These are phyloP conservation scores for Andricus curvator DNA, from an alignment of 2,888 invertebrate species.

Conservation along the genomic window DNA sequence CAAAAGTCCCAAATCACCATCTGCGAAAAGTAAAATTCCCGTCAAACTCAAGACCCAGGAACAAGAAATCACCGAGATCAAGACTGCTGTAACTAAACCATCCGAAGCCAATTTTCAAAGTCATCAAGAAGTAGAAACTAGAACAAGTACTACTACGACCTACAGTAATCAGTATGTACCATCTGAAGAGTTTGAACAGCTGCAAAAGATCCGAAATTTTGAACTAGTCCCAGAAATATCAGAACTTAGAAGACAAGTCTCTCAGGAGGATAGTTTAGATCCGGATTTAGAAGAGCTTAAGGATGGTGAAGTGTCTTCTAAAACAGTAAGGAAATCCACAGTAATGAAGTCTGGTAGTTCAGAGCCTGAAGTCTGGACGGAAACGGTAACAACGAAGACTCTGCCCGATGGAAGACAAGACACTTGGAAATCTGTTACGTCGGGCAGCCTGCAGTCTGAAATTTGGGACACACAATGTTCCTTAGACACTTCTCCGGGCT, in stretches of 20 bases:
- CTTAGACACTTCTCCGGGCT: conserved; percentile 73
- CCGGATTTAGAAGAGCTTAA: conserved; percentile 54
- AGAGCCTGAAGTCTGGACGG: conserved; percentile 48
- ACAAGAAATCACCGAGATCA: conserved; percentile 43
- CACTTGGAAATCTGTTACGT: conserved; percentile 63
- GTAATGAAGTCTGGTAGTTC: conserved; percentile 39
- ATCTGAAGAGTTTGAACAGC: conserved; percentile 50
- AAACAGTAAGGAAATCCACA: conserved; percentile 35
- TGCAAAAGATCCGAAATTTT: background rate
- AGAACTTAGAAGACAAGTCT: conserved; percentile 40
- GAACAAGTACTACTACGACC: conserved; percentile 48
- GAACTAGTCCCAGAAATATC: conserved; percentile 40
- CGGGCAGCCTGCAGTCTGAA: conserved; percentile 59
- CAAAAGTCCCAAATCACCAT: conserved; percentile 25
- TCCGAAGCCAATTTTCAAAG: conserved; percentile 34
- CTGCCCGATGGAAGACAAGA: conserved; percentile 61
- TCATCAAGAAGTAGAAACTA: conserved; percentile 50
- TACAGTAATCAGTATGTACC: conserved; percentile 50
- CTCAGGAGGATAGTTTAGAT: conserved; percentile 49
- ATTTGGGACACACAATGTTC: conserved; percentile 74
- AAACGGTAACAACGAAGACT: conserved; percentile 56
- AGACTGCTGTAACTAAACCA: conserved; percentile 38
- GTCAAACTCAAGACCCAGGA: conserved; percentile 73
- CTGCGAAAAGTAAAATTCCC: conserved; percentile 78
- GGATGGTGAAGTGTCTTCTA: conserved; percentile 45